Conservation (phyloP, 1,140 invertebrate species). For the Drosophila quadrilineata region DNA sequence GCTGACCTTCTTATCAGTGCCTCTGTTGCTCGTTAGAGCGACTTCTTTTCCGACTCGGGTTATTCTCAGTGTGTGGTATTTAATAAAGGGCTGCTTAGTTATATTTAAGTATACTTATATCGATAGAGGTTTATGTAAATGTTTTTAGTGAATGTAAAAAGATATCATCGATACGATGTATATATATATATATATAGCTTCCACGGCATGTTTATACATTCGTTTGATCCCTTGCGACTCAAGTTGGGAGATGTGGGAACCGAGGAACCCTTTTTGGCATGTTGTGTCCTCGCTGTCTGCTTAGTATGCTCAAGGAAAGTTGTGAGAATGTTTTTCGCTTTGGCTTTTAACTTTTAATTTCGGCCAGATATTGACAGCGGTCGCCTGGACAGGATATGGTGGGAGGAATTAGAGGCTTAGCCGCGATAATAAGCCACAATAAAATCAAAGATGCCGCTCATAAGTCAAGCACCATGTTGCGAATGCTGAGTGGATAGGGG, state of each 20-base stretch:
- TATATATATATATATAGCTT: too few species aligned
- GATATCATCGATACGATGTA: too few species aligned
- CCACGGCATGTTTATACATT: too few species aligned
- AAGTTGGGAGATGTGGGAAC: neutral
- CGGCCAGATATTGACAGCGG: conserved; percentile 23
- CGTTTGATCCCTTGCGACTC: conserved; percentile 2
- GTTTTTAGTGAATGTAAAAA: too few species aligned
- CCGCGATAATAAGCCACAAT: conserved; percentile 33
- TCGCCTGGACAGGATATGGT: neutral
- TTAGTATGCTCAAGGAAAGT: conserved; percentile 17
- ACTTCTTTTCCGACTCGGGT: too few species aligned
- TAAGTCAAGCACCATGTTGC: conserved; percentile 57
- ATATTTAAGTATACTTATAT: too few species aligned
- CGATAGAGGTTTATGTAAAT: too few species aligned
- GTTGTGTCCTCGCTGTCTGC: neutral
- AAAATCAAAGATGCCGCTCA: conserved; percentile 62
- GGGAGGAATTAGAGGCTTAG: neutral
- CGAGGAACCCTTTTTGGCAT: neutral
- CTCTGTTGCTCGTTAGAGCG: too few species aligned
- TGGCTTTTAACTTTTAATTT: conserved; percentile 40
- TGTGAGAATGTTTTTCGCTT: conserved; percentile 13
- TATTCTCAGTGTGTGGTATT: too few species aligned
- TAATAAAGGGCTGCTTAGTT: too few species aligned
- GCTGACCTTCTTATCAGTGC: too few species aligned
- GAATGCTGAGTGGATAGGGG: conserved; percentile 54